These are phyloP conservation scores for Pipistrellus pygmaeus DNA, from an alignment of 2,797 vertebrate species.

Conservation along the genomic window DNA sequence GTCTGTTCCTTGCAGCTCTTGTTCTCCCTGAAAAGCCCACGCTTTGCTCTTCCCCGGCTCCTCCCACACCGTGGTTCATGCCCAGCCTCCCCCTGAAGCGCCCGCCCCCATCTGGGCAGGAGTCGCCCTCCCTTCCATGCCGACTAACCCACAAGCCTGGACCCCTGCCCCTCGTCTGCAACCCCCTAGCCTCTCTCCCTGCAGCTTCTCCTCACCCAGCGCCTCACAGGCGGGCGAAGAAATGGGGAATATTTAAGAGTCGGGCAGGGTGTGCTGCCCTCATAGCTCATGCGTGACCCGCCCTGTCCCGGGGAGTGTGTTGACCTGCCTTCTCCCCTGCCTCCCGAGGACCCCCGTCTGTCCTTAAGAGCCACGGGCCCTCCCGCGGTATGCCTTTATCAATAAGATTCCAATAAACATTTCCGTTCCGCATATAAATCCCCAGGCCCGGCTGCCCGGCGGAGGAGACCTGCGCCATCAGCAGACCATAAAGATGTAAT, in stretches of 20 bases:
- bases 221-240: background rate
- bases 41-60: too few species aligned
- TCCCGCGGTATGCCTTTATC: slow-evolving; percentile 79
- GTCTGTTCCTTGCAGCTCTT: accelerated
- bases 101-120: accelerated
- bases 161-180: accelerated
- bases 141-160: background rate
- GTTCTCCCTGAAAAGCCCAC: too few species aligned
- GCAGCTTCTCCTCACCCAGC: background rate
- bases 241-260: background rate
- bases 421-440: slow-evolving; percentile 81
- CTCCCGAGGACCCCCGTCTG: slow-evolving; percentile 19
- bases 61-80: accelerated
- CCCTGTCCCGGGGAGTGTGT: background rate
- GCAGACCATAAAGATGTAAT: slow-evolving; percentile 80
- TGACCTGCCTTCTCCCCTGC: slow-evolving; percentile 12
- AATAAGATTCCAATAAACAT: slow-evolving; percentile 79
- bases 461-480: slow-evolving; percentile 64
- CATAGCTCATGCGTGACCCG: background rate
- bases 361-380: slow-evolving; percentile 32
- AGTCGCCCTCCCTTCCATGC: background rate
- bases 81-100: accelerated
- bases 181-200: too few species aligned
- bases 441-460: slow-evolving; percentile 52
- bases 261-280: background rate